A percentile compares a stretch with the other conserved stretches of the same genome.
phyloP scores from a whole-genome alignment of 2,888 invertebrate species.

The Leuctra nigra region DNA sequence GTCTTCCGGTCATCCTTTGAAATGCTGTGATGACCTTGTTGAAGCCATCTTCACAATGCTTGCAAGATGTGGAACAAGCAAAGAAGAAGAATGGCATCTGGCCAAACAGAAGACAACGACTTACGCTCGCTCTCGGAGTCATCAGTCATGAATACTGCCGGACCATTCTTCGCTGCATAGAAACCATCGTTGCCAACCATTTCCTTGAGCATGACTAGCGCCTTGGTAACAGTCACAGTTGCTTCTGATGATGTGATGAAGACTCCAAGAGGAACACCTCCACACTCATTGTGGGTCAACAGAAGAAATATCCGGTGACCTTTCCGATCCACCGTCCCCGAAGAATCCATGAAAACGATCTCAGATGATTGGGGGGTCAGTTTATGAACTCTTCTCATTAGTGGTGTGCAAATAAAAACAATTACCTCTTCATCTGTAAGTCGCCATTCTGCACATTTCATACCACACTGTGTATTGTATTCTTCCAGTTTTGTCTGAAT shows the following conservation, averaged over 20 bases:
- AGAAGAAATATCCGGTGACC: constrained; percentile 6
- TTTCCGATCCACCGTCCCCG: constrained; percentile 5
- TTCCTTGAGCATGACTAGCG: neutral
- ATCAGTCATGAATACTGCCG: constrained; percentile 11
- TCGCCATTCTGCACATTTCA: neutral
- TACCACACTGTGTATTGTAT: neutral
- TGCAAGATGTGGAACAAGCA: constrained; percentile 14
- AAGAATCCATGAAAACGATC: constrained; percentile 12
- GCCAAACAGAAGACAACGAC: neutral
- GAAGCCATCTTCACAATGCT: constrained; percentile 7
- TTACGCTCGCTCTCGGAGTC: constrained; percentile 7
- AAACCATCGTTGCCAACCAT: constrained; percentile 2
- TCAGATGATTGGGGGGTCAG: neutral
- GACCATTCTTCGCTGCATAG: neutral
- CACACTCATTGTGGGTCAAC: neutral
- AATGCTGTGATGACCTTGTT: neutral
- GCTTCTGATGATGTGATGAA: neutral
- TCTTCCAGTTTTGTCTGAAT: neutral
- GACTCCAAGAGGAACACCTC: constrained; percentile 12
- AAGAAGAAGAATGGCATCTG: neutral
- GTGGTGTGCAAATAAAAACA: neutral
- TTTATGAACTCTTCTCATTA: neutral
- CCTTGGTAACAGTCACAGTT: neutral
- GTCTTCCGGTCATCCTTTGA: neutral
- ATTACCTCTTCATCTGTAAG: neutral